Percentiles rank a stretch among this genome's conserved stretches.
phyloP scores from a whole-genome alignment of 2,888 invertebrate genomes.

The Eupithecia insigniata region DNA sequence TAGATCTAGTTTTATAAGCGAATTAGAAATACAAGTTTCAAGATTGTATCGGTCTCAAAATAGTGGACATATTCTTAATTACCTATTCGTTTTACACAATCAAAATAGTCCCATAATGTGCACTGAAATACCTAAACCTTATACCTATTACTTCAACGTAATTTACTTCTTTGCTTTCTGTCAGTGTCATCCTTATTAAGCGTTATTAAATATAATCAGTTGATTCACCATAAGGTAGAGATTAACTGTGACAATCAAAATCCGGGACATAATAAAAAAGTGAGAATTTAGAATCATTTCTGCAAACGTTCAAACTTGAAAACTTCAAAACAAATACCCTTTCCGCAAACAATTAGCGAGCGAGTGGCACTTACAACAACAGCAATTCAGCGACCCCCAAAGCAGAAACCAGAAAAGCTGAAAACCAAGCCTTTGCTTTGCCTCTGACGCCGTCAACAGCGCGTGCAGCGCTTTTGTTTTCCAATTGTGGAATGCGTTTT shows the following conservation, averaged over 20 bases:
- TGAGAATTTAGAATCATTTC: slow-evolving; percentile 36
- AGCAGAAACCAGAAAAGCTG: slow-evolving; percentile 61
- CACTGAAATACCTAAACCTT: background rate
- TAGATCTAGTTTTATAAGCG: background rate
- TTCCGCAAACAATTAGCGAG: slow-evolving; percentile 83
- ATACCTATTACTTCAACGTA: background rate
- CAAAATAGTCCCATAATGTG: background rate
- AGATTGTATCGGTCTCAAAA: background rate
- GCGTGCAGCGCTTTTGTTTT: slow-evolving; percentile 69
- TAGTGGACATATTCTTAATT: background rate
- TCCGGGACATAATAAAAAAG: background rate
- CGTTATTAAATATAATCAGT: no score
- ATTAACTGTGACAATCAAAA: background rate
- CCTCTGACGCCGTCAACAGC: slow-evolving; percentile 70
- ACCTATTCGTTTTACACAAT: background rate
- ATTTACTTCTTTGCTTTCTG: background rate
- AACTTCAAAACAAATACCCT: slow-evolving; percentile 79
- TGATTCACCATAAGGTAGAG: no score
- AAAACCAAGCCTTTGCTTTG: slow-evolving; percentile 67
- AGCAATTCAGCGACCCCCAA: slow-evolving; percentile 72
- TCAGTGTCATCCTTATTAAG: background rate
- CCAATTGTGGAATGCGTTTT: slow-evolving; percentile 33
- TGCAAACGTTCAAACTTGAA: slow-evolving; percentile 70
- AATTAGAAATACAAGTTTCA: background rate
- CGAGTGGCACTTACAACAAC: slow-evolving; percentile 78